phyloP scores from a whole-genome alignment of 2,888 invertebrate species.

The Lithophane semibrunnea region DNA sequence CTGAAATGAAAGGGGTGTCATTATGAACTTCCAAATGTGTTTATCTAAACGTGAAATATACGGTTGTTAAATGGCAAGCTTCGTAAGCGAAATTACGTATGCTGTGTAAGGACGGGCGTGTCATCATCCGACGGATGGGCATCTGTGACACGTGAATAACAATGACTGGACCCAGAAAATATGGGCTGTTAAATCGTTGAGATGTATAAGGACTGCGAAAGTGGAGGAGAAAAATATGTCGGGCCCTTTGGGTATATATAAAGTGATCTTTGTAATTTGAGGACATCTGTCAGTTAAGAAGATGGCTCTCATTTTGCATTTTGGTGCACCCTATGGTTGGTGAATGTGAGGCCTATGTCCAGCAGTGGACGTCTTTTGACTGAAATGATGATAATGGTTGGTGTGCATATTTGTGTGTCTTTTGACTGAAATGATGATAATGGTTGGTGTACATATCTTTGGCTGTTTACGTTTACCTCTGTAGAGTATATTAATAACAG shows the following conservation, averaged over 20 bases:
- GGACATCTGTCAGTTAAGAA: slow-evolving; percentile 26
- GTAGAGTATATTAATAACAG: neutral
- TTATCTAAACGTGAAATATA: slow-evolving; percentile 73
- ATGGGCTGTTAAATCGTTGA: slow-evolving; percentile 55
- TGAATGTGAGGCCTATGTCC: too few relatives aligned
- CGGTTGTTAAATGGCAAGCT: slow-evolving; percentile 65
- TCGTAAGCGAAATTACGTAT: slow-evolving; percentile 66
- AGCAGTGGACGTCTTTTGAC: too few relatives aligned
- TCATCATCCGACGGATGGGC: slow-evolving; percentile 45
- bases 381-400: neutral
- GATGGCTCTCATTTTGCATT: slow-evolving; percentile 28
- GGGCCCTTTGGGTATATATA: neutral
- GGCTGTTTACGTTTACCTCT: neutral
- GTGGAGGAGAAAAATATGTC: slow-evolving; percentile 40
- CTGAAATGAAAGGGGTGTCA: slow-evolving; percentile 71
- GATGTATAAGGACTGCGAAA: slow-evolving; percentile 40
- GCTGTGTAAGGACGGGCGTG: slow-evolving; percentile 39
- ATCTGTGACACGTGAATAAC: slow-evolving; percentile 46
- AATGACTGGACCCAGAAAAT: slow-evolving; percentile 49
- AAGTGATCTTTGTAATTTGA: slow-evolving; percentile 27
- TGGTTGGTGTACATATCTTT: neutral
- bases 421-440: too few relatives aligned
- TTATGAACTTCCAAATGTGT: slow-evolving; percentile 72
- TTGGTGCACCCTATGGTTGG: neutral
- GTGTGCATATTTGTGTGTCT: neutral